phyloP scores from a whole-genome alignment of 2,113 vertebrate genomes.

The Chascanopsetta lugubris region DNA sequence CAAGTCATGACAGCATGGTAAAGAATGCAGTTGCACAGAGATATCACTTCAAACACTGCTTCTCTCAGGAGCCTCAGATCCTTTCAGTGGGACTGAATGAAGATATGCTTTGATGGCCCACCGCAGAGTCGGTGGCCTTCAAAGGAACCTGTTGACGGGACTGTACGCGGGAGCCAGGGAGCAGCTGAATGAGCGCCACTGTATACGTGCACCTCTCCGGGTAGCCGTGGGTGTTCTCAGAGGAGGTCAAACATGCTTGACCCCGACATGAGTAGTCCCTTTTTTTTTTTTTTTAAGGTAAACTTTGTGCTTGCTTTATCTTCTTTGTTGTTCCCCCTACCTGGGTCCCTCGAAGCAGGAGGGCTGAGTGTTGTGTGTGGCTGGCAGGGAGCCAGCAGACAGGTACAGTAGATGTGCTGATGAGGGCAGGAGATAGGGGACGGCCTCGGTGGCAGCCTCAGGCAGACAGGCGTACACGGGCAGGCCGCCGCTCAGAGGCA shows the following conservation, averaged over 20 bases:
- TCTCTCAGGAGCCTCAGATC: constrained; percentile 67
- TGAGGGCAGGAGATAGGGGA: constrained; percentile 66
- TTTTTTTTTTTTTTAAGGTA: constrained; percentile 23
- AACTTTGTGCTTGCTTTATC: constrained; percentile 34
- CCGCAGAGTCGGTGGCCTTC: constrained; percentile 68
- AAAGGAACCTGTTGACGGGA: constrained; percentile 69
- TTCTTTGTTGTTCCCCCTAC: constrained; percentile 7
- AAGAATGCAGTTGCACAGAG: constrained; percentile 70
- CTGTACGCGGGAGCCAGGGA: constrained; percentile 45
- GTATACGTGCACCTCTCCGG: constrained; percentile 39
- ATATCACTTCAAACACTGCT: constrained; percentile 80
- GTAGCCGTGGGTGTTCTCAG: constrained; percentile 52
- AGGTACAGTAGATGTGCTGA: constrained; percentile 73
- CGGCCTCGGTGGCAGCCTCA: constrained; percentile 34
- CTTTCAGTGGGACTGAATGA: constrained; percentile 64
- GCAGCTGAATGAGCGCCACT: constrained; percentile 59
- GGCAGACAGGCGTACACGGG: constrained; percentile 51
- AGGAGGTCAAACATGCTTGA: constrained; percentile 62
- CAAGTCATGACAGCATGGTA: constrained; percentile 66
- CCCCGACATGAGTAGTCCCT: constrained; percentile 47
- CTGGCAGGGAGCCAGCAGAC: constrained; percentile 73
- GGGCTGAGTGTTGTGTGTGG: constrained; percentile 47
- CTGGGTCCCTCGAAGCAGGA: constrained; percentile 40
- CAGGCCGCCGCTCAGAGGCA: constrained; percentile 69
- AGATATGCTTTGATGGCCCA: constrained; percentile 79